Percentiles rank a stretch among this genome's conserved stretches.
These are phyloP conservation scores for Furcula furcula DNA, from an alignment of 2,888 invertebrate species.

Conservation along the genomic window DNA sequence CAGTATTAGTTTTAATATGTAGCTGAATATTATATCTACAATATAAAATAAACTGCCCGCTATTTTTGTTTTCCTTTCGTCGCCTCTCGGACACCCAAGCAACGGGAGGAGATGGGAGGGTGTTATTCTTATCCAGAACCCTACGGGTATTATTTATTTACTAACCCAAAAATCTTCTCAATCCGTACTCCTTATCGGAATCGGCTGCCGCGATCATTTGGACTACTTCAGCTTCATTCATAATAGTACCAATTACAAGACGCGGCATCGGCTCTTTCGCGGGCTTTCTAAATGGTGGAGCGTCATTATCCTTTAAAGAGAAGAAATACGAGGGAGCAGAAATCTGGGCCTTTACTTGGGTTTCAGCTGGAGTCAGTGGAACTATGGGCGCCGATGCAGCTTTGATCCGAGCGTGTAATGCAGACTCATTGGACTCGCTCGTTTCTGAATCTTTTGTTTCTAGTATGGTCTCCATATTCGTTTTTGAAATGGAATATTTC, in stretches of 20 bases:
- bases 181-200: conserved; percentile 32
- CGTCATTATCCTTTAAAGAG: conserved; percentile 57
- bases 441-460: conserved; percentile 17
- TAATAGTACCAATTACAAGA: conserved; percentile 47
- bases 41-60: too few relatives aligned
- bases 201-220: conserved; percentile 53
- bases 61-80: too few relatives aligned
- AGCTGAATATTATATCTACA: too few relatives aligned
- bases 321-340: conserved; percentile 67
- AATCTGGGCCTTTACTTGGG: conserved; percentile 37
- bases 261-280: conserved; percentile 37
- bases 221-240: conserved; percentile 51
- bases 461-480: conserved; percentile 27
- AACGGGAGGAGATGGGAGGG: too few relatives aligned
- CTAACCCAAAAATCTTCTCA: conserved; percentile 49
- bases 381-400: conserved; percentile 44
- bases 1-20: too few relatives aligned
- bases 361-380: conserved; percentile 15
- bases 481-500: conserved; percentile 5
- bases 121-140: not conserved
- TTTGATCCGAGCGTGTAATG: conserved; percentile 20
- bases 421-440: not conserved
- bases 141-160: not conserved
- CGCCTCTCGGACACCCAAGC: too few relatives aligned
- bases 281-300: conserved; percentile 57